Percentiles rank a stretch among this genome's conserved stretches.
phyloP scores from a whole-genome alignment of 2,797 vertebrate genomes.

The Limnodromus scolopaceus region DNA sequence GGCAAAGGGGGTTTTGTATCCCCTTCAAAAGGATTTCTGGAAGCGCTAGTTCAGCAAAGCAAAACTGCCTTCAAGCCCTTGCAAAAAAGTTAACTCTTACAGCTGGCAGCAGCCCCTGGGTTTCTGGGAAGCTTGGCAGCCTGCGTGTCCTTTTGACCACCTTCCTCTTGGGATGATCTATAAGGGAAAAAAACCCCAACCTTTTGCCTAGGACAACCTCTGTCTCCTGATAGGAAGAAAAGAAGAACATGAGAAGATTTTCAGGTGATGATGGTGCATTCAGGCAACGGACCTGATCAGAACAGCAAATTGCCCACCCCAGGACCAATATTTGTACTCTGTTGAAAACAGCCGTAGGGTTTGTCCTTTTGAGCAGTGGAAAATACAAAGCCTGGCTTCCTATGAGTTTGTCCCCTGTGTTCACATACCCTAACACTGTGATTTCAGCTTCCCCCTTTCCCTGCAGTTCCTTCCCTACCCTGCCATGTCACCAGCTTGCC shows the following conservation, averaged over 20 bases:
- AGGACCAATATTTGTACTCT: not conserved
- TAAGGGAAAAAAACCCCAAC: not conserved
- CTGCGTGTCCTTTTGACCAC: not conserved
- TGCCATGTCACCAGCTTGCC: not conserved
- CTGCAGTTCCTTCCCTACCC: not conserved
- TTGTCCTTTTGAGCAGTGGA: not conserved
- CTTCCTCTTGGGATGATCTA: not conserved
- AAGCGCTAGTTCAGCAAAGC: not conserved
- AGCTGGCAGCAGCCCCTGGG: not conserved
- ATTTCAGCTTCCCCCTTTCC: not conserved
- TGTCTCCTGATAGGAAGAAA: not conserved
- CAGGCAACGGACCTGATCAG: not conserved
- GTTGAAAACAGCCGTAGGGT: not conserved
- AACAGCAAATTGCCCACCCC: not conserved
- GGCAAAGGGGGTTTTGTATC: not conserved
- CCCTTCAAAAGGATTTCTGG: constrained; percentile 8
- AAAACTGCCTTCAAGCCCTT: not conserved
- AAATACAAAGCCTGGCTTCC: not conserved
- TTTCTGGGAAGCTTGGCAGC: not conserved
- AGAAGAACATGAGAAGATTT: not conserved
- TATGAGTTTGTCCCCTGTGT: not conserved
- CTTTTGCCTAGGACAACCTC: not conserved
- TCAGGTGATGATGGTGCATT: not conserved
- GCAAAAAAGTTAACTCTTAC: not conserved
- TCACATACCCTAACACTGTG: not conserved